Evolutionary conservation across 2,888 invertebrate genomes (phyloP).

Genomic region (Charanyca ferruginea): DNA sequence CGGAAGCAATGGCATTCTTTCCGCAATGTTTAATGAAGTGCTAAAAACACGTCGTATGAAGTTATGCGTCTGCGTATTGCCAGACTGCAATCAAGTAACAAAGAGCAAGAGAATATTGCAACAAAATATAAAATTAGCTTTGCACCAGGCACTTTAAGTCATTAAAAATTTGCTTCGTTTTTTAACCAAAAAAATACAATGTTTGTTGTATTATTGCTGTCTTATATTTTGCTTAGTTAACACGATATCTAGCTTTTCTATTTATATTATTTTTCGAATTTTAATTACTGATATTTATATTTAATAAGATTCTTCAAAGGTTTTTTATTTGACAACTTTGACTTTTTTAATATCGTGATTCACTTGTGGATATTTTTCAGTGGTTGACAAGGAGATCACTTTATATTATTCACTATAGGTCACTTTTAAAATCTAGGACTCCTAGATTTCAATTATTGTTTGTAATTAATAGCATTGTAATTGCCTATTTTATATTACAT

Average conservation of each 20-base stretch:
- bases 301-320: background rate
- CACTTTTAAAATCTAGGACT: background rate
- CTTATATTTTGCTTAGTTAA: too few species aligned
- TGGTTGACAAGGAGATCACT: background rate
- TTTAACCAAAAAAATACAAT: background rate
- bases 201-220: too few species aligned
- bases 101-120: constrained; percentile 7
- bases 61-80: constrained; percentile 10
- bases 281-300: background rate
- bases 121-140: background rate
- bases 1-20: constrained; percentile 21
- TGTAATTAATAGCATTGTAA: background rate
- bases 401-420: background rate
- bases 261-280: background rate
- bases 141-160: background rate
- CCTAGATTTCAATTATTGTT: background rate
- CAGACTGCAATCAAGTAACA: background rate
- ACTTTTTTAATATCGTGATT: background rate
- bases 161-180: background rate
- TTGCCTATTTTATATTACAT: constrained; percentile 14
- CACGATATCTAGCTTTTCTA: background rate
- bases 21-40: constrained; percentile 18
- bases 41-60: constrained; percentile 5
- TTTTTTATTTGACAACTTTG: background rate
- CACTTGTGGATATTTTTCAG: background rate